Percentiles rank a stretch among this genome's conserved stretches.
Evolutionary conservation across 2,797 vertebrate genomes (phyloP).

Genomic region (Hyperoplus immaculatus): DNA sequence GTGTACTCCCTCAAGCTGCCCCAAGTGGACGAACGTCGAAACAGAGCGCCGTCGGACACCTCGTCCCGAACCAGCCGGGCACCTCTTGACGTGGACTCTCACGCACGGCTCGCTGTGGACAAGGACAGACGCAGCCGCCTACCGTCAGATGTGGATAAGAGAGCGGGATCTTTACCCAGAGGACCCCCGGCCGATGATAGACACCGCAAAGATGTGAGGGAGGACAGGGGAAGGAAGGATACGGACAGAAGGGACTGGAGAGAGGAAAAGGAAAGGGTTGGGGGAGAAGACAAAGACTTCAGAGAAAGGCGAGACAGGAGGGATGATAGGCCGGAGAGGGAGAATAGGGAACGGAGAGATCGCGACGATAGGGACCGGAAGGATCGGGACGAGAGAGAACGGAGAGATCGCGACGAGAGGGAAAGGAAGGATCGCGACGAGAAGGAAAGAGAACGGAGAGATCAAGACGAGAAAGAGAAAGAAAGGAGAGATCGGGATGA

Average conservation of each 20-base stretch:
- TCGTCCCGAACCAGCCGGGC: conserved; percentile 82
- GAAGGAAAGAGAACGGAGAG: conserved; percentile 31
- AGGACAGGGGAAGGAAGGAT: conserved; percentile 62
- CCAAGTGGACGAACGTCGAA: conserved; percentile 76
- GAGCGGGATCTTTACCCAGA: conserved; percentile 59
- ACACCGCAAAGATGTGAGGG: conserved; percentile 65
- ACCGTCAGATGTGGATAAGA: conserved; percentile 76
- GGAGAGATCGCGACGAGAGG: conserved; percentile 18
- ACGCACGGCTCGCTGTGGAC: conserved; percentile 71
- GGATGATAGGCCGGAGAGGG: conserved; percentile 61
- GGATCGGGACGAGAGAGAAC: conserved; percentile 26
- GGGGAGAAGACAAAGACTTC: conserved; percentile 53
- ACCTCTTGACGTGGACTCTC: conserved; percentile 86
- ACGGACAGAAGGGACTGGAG: conserved; percentile 65
- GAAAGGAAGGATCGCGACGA: conserved; percentile 50
- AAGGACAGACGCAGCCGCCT: conserved; percentile 70
- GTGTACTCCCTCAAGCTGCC: conserved; percentile 55
- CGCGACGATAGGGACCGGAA: conserved; percentile 23
- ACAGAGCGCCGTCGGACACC: conserved; percentile 72
- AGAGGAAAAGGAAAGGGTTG: conserved; percentile 57
- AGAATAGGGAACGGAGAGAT: conserved; percentile 55
- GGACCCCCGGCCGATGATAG: conserved; percentile 74
- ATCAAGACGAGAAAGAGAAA: conserved; percentile 40
- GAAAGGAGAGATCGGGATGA: conserved; percentile 41
- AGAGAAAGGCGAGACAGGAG: conserved; percentile 59